phyloP scores from a whole-genome alignment of 2,113 vertebrate genomes.

The Pardalotus punctatus region DNA sequence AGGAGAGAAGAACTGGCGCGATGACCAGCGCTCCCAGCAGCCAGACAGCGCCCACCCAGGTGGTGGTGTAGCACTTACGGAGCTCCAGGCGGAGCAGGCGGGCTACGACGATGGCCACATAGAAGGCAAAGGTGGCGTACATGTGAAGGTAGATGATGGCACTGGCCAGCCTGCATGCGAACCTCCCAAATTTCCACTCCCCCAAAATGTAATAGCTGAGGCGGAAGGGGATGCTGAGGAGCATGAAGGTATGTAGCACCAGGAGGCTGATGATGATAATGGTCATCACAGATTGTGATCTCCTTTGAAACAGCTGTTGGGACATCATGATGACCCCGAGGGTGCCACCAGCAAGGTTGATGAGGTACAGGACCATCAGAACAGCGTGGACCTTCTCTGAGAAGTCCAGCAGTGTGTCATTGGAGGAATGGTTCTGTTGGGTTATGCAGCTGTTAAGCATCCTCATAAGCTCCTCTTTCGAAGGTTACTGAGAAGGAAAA shows the following conservation, averaged over 20 bases:
- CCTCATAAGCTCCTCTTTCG: neutral
- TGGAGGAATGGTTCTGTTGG: neutral
- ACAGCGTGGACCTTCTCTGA: neutral
- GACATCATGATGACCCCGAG: slow-evolving; percentile 41
- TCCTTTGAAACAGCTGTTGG: slow-evolving; percentile 23
- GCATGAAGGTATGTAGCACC: slow-evolving; percentile 58
- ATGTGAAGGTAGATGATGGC: slow-evolving; percentile 60
- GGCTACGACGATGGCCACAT: slow-evolving; percentile 28
- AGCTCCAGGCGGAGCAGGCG: slow-evolving; percentile 26
- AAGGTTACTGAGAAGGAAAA: neutral
- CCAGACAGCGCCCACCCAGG: slow-evolving; percentile 55
- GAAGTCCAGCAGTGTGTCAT: accelerated
- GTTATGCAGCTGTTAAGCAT: neutral
- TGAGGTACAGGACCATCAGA: slow-evolving; percentile 36
- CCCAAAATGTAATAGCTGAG: slow-evolving; percentile 58
- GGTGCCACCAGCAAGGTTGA: slow-evolving; percentile 45
- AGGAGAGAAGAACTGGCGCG: neutral
- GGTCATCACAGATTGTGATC: slow-evolving; percentile 12
- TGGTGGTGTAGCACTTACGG: neutral
- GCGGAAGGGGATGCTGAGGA: slow-evolving; percentile 66
- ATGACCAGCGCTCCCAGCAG: slow-evolving; percentile 6
- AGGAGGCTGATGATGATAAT: slow-evolving; percentile 39
- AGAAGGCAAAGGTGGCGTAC: slow-evolving; percentile 63
- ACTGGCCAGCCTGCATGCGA: slow-evolving; percentile 37
- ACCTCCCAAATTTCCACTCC: slow-evolving; percentile 51